These are phyloP conservation scores for Semnornis frantzii DNA, from an alignment of 2,113 vertebrate genomes.

Conservation along the genomic window DNA sequence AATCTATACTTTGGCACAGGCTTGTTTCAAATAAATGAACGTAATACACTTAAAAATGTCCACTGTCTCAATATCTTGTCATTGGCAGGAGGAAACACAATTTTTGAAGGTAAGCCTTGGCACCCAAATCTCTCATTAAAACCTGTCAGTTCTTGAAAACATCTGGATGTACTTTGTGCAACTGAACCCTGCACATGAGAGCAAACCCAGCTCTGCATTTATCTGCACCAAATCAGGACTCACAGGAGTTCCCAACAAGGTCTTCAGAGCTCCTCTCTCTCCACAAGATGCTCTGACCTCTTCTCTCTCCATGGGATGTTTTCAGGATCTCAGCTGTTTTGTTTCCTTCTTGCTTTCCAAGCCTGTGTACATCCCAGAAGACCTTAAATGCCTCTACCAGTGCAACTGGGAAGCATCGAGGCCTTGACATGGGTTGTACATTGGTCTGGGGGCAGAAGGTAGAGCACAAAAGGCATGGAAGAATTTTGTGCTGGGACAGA, in stretches of 20 bases:
- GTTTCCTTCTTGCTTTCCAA: not conserved
- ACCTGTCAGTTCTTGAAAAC: not conserved
- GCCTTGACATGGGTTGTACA: not conserved
- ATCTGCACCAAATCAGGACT: not conserved
- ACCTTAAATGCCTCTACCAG: not conserved
- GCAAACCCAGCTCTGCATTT: accelerated
- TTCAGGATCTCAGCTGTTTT: not conserved
- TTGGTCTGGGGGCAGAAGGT: not conserved
- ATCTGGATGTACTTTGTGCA: constrained; percentile 23
- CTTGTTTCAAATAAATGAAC: not conserved
- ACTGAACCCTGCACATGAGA: accelerated
- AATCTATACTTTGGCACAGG: not conserved
- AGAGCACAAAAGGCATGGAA: not conserved
- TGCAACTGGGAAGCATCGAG: not conserved
- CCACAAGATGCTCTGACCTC: not conserved
- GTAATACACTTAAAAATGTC: not conserved
- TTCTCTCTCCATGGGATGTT: not conserved
- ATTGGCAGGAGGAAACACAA: not conserved
- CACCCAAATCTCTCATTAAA: not conserved
- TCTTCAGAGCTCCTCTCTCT: not conserved
- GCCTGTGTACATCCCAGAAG: not conserved
- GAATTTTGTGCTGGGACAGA: not conserved
- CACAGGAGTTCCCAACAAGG: not conserved
- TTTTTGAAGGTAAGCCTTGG: not conserved
- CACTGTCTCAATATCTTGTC: not conserved